Percentiles rank a stretch among this genome's conserved stretches.
These are phyloP conservation scores for Aphelinus atriplicis DNA, from an alignment of 1,140 invertebrate genomes.

Conservation along the genomic window DNA sequence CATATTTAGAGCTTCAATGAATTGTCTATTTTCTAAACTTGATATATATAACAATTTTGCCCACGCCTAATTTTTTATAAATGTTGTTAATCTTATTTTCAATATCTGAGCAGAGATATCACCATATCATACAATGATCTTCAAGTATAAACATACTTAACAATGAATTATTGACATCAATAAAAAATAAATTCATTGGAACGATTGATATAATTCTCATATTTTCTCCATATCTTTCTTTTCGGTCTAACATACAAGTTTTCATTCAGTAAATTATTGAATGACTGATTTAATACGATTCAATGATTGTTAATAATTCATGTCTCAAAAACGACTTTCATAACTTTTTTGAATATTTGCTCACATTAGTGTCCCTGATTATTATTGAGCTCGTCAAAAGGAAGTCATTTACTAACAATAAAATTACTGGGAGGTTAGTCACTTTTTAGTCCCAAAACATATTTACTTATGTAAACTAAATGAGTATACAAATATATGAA, in stretches of 20 bases:
- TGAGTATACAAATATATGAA: slow-evolving; percentile 29
- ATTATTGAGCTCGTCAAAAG: background rate
- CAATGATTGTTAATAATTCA: slow-evolving; percentile 21
- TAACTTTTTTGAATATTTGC: slow-evolving; percentile 22
- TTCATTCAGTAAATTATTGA: slow-evolving; percentile 2
- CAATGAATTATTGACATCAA: slow-evolving; percentile 38
- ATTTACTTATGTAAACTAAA: slow-evolving; percentile 18
- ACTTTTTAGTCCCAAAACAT: background rate
- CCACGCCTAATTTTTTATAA: too few species aligned
- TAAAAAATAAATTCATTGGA: slow-evolving; percentile 41
- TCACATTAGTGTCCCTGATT: slow-evolving; percentile 5
- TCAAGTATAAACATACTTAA: slow-evolving; percentile 38
- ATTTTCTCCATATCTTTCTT: slow-evolving; percentile 10
- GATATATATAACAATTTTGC: too few species aligned
- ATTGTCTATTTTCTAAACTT: too few species aligned
- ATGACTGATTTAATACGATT: slow-evolving; percentile 7
- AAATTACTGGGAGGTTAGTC: slow-evolving; percentile 5
- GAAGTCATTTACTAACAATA: background rate
- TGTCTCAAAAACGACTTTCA: slow-evolving; percentile 20
- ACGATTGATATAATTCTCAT: slow-evolving; percentile 30
- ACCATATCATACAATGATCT: slow-evolving; percentile 41
- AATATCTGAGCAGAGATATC: slow-evolving; percentile 33
- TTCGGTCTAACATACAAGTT: background rate
- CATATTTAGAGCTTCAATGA: too few species aligned
- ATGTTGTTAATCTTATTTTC: background rate